These are phyloP conservation scores for Phocides pigmalion DNA, from an alignment of 1,140 invertebrate species.

Conservation along the genomic window DNA sequence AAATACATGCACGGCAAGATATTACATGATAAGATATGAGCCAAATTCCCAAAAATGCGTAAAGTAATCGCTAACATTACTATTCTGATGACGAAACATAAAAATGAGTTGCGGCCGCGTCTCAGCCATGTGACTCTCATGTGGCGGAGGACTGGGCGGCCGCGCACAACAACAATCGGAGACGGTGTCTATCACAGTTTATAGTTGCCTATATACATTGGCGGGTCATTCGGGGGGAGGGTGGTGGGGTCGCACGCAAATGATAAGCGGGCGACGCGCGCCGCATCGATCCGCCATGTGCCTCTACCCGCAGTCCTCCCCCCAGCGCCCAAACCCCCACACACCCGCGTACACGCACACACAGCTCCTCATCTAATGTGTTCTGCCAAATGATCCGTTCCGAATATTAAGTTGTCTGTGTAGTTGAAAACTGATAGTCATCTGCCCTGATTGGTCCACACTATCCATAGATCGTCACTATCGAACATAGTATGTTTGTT, in stretches of 20 bases:
- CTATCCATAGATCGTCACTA: slow-evolving; percentile 21
- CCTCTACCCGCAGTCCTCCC: slow-evolving; percentile 54
- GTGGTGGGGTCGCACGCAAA: slow-evolving; percentile 66
- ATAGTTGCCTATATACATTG: slow-evolving; percentile 45
- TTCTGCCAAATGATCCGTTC: slow-evolving; percentile 77
- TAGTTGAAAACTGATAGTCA: slow-evolving; percentile 64
- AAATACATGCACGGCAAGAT: background rate
- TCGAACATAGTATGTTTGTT: slow-evolving; percentile 3
- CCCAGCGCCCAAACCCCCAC: slow-evolving; percentile 32
- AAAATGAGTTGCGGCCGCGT: background rate
- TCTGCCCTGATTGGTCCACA: slow-evolving; percentile 38
- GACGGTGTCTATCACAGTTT: slow-evolving; percentile 51
- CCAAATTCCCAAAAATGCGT: background rate
- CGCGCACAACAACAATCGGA: slow-evolving; percentile 47
- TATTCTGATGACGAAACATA: slow-evolving; percentile 3
- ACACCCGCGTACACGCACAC: slow-evolving; percentile 48
- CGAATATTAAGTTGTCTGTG: slow-evolving; percentile 70
- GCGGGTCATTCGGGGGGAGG: slow-evolving; percentile 47
- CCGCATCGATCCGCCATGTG: slow-evolving; percentile 74
- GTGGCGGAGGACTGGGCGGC: slow-evolving; percentile 32
- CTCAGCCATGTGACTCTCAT: slow-evolving; percentile 47
- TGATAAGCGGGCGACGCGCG: slow-evolving; percentile 70
- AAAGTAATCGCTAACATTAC: background rate
- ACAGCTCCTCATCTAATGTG: slow-evolving; percentile 67
- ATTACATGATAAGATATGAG: background rate